These are phyloP conservation scores for Eilema depressum DNA, from an alignment of 2,888 invertebrate genomes.

Conservation along the genomic window DNA sequence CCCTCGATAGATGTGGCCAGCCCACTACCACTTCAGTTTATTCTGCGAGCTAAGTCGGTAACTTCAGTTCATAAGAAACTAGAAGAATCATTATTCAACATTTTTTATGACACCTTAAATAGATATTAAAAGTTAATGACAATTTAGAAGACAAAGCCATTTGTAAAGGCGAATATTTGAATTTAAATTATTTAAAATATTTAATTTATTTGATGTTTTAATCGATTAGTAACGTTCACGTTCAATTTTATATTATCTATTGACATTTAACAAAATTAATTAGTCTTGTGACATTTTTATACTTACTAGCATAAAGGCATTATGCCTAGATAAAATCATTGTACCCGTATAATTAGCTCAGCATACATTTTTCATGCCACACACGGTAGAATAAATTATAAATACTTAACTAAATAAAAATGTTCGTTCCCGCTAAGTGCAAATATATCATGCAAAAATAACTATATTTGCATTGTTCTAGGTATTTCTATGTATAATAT, in stretches of 20 bases:
- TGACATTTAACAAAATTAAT: constrained; percentile 1
- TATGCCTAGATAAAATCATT: background rate
- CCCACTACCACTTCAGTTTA: too few species aligned
- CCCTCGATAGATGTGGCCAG: too few species aligned
- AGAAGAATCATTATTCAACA: background rate
- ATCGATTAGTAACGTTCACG: background rate
- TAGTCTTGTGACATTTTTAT: background rate
- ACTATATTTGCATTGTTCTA: too few species aligned
- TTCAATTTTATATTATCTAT: background rate
- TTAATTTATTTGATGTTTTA: background rate
- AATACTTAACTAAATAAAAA: too few species aligned
- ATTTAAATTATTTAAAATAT: background rate
- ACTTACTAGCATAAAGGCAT: background rate
- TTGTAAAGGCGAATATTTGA: background rate
- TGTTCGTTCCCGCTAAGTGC: background rate
- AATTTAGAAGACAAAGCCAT: background rate
- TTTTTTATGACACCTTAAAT: background rate
- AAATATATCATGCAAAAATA: background rate
- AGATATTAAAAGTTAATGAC: background rate
- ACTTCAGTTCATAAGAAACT: too few species aligned
- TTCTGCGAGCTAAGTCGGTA: too few species aligned
- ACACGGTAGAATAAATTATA: background rate
- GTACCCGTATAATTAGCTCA: background rate
- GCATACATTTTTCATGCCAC: background rate
- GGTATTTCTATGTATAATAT: too few species aligned